These are phyloP conservation scores for Oncorhynchus mykiss DNA, from an alignment of 2,113 vertebrate genomes.

Conservation along the genomic window DNA sequence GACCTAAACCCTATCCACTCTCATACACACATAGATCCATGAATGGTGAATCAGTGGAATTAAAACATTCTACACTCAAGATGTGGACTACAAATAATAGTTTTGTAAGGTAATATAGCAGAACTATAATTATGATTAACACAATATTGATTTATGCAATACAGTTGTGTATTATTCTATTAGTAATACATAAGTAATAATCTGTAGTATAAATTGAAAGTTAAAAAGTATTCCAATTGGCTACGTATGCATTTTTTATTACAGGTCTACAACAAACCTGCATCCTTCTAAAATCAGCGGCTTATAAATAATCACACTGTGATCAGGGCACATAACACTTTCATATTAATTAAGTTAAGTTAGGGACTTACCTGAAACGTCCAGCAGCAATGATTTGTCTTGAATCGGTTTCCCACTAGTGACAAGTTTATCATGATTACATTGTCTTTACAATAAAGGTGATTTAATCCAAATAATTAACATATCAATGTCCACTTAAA, in stretches of 20 bases:
- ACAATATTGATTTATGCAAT: too few species aligned
- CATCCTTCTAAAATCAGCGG: neutral
- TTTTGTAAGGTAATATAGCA: too few species aligned
- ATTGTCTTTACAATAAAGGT: neutral
- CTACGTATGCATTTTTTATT: neutral
- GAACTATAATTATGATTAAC: too few species aligned
- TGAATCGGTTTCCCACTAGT: slow-evolving; percentile 8
- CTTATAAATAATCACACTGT: neutral
- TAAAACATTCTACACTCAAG: neutral
- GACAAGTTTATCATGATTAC: slow-evolving; percentile 6
- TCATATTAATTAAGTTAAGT: neutral
- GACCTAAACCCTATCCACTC: neutral
- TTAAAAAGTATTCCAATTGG: neutral
- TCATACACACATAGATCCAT: neutral
- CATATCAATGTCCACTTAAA: neutral
- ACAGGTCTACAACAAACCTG: neutral
- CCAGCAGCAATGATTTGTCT: neutral
- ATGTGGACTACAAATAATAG: neutral
- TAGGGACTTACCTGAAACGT: slow-evolving; percentile 25
- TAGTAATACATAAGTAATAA: neutral
- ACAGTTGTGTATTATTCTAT: neutral
- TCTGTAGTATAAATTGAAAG: neutral
- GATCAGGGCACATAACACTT: too few species aligned
- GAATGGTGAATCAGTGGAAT: too few species aligned
- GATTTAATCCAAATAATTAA: slow-evolving; percentile 11